Base-by-base conservation (phyloP, 2,888 invertebrate species). In the Caenorhabditis macrosperma region DNA sequence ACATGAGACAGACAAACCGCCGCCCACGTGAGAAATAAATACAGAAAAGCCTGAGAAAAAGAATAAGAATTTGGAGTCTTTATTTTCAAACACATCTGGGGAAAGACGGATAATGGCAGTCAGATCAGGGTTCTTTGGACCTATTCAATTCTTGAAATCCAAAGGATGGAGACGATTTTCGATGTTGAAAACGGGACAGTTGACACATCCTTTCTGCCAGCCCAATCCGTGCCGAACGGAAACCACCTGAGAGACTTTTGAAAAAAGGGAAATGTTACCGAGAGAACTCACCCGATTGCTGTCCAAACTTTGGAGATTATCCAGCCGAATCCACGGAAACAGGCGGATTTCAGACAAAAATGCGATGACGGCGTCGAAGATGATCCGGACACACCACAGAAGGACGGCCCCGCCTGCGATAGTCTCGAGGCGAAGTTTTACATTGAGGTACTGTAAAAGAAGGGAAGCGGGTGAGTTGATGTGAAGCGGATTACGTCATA, bases 71-170 rank as follows among this genome's bases (percentile, higher is more conserved):
- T 33, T 35, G 17, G 41, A 44, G 20, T 41, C 52, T 30, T 59
- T 48, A 48, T 52, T 60, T 41, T 10, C 46, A 52, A 59, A 52
- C 59, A 66, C 74, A 74, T 64, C 74, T 74, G 50, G 41, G 10
- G 71, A 72, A 72, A 72, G 71, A 72, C 71, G 71, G 63, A 46
- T 72, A 61, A 55, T 55, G 71, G 46, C 60, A 63, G 52, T 55
- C 44, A 24, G 38, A 35, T 26, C 28, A 15, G 55, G 41, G 35
- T 28, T n/a, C 10, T 44, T 15, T 20, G n/a, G 50, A 22, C 7
- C 9, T n/a, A n/a, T 22, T 82, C 57, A 86, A 59, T 86, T 87
- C 50, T 87, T 87, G 74, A 86, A 85, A 75, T 87, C 86, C 74
- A 78, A 79, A 41, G 83, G 82, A 75, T 82, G 79, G 30, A 85